Base-by-base conservation (phyloP, 35 echinoderm and acorn worm species). In the Apostichopus parvimensis region DNA sequence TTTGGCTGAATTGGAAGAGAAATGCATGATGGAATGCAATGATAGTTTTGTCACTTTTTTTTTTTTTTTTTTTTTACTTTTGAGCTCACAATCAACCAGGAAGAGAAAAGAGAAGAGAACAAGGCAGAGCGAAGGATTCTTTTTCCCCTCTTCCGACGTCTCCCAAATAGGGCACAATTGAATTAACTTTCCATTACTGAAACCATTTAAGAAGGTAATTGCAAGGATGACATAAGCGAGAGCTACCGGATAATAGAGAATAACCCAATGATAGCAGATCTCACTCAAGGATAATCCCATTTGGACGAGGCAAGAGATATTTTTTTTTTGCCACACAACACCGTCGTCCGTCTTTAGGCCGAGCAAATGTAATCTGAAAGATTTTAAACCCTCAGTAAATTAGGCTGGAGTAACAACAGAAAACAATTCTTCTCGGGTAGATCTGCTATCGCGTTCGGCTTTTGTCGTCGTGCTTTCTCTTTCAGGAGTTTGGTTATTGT, bases 241-340 rank as follows among this genome's bases (percentile, higher is more conserved):
- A 6, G 68, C 53, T 78, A 26, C 88, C 73, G 77, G 68, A 73
- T 90, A 90, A 90, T 90, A 90, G 88, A 78, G 68, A 21, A 90
- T 90, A 90, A 90, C 88, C 52, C 73, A 90, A 90, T 90, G 88
- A 90, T 77, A 54, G 73, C 66, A 78, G 88, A 90, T 90, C 77
- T 90, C 73, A 90, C 77, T 90, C 88, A 90, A 90, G 88, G 88
- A 21, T 90, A 90, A 90, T 90, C 73, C 88, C 88, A 90, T 90
- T 90, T 90, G 73, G 85, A 62, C 24, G 58, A 59, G n/a, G 85
- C n/a, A 57, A 87, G 85, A 57, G 34, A 45, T 45, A 45, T 45
- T 45, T 45, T 45, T n/a, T 28, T 28, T 1, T 22, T 57, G 6
- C 7, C 59, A 58, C 54, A 87, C 57, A 87, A 71, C 53, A 64